Conservation (phyloP, 2,888 invertebrate genomes). For the Apotomis betuletana region DNA sequence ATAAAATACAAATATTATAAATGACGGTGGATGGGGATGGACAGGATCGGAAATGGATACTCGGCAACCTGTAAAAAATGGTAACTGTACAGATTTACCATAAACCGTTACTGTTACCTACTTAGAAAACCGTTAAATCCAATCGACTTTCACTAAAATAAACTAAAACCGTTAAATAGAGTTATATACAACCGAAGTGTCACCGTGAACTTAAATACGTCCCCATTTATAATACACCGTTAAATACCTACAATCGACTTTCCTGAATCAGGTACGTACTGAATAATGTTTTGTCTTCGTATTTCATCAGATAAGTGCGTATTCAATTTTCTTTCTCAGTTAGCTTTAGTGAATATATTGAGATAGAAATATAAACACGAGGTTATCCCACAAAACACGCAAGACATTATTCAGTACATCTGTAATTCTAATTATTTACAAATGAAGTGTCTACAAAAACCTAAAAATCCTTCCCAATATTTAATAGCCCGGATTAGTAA, state of each 20-base stretch:
- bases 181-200: too few species aligned
- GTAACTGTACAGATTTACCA: conserved; percentile 55
- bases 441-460: conserved; percentile 10
- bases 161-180: too few species aligned
- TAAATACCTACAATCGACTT: background rate
- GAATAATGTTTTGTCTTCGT: too few species aligned
- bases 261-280: background rate
- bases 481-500: conserved; percentile 18
- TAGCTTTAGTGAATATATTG: too few species aligned
- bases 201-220: too few species aligned
- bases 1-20: conserved; percentile 44
- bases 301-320: too few species aligned
- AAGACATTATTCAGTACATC: too few species aligned
- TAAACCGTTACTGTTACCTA: conserved; percentile 41
- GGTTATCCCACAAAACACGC: too few species aligned
- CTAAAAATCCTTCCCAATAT: background rate
- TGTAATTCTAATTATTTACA: conserved; percentile 14
- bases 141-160: background rate
- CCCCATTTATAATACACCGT: background rate
- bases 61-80: conserved; percentile 70
- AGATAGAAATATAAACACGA: too few species aligned
- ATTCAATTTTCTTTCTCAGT: too few species aligned
- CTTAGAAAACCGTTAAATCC: background rate
- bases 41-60: conserved; percentile 53
- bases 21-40: conserved; percentile 46